These are phyloP conservation scores for Elmis aenea DNA, from an alignment of 2,888 invertebrate genomes.

Conservation along the genomic window DNA sequence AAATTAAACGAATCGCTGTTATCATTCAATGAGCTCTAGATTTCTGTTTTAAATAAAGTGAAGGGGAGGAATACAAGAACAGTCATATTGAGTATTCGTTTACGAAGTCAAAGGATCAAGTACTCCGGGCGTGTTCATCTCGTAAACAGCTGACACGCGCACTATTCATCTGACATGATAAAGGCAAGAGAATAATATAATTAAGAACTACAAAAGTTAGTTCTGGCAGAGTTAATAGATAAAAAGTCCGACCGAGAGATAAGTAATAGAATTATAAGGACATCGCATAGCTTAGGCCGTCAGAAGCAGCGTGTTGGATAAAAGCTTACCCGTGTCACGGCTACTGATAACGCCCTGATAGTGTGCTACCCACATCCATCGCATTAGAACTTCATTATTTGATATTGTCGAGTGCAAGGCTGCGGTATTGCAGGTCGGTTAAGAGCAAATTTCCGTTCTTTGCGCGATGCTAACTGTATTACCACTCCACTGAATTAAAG, in stretches of 20 bases:
- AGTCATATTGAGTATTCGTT: slow-evolving; percentile 20
- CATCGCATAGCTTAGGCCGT: slow-evolving; percentile 31
- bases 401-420: slow-evolving; percentile 26
- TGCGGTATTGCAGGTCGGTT: slow-evolving; percentile 17
- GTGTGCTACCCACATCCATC: slow-evolving; percentile 21
- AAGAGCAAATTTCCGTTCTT: slow-evolving; percentile 27
- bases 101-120: slow-evolving; percentile 16
- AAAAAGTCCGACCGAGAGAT: slow-evolving; percentile 43
- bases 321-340: slow-evolving; percentile 30
- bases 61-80: slow-evolving; percentile 14
- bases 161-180: slow-evolving; percentile 22
- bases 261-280: slow-evolving; percentile 44
- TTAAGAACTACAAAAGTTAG: slow-evolving; percentile 44
- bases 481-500: slow-evolving; percentile 15
- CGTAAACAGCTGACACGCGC: slow-evolving; percentile 25
- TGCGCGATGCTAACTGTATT: slow-evolving; percentile 27
- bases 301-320: slow-evolving; percentile 28
- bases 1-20: slow-evolving; percentile 1
- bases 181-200: slow-evolving; percentile 39
- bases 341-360: slow-evolving; percentile 24
- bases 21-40: slow-evolving; percentile 19
- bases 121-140: slow-evolving; percentile 15
- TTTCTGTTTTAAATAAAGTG: slow-evolving; percentile 12
- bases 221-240: slow-evolving; percentile 42
- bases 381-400: slow-evolving; percentile 30